Percentiles rank a stretch among this genome's conserved stretches.
These are phyloP conservation scores for Acrossocheilus wenchowensis DNA, from an alignment of 2,797 vertebrate species.

Conservation along the genomic window DNA sequence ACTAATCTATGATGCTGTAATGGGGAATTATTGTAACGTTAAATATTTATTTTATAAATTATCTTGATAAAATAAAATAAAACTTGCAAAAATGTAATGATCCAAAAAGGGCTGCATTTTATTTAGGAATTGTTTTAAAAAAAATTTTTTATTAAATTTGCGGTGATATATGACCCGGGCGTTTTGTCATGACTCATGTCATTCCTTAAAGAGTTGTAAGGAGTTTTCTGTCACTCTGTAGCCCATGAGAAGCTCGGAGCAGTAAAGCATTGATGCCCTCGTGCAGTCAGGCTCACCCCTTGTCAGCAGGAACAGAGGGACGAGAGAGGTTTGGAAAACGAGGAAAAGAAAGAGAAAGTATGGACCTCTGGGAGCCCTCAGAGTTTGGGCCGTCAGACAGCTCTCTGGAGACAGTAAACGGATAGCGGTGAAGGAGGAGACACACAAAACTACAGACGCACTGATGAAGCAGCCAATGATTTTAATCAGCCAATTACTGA, in stretches of 20 bases:
- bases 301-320: constrained; percentile 86
- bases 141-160: neutral
- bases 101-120: neutral
- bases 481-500: neutral
- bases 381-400: constrained; percentile 83
- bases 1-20: no score
- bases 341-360: constrained; percentile 90
- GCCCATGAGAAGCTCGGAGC: neutral
- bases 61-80: neutral
- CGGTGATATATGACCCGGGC: neutral
- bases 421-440: constrained; percentile 63
- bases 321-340: constrained; percentile 92
- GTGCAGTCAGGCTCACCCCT: constrained; percentile 84
- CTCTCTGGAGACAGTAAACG: constrained; percentile 84
- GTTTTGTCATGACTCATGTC: neutral
- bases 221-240: neutral
- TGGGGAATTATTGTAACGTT: neutral
- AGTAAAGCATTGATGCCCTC: constrained; percentile 58
- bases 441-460: neutral
- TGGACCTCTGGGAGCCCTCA: constrained; percentile 89
- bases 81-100: neutral
- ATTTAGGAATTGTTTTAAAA: neutral
- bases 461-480: neutral
- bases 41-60: neutral
- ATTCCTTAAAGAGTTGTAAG: neutral